A percentile compares a stretch with the other conserved stretches of the same genome.
phyloP scores from a whole-genome alignment of 2,113 vertebrate species.

The Podiceps cristatus region DNA sequence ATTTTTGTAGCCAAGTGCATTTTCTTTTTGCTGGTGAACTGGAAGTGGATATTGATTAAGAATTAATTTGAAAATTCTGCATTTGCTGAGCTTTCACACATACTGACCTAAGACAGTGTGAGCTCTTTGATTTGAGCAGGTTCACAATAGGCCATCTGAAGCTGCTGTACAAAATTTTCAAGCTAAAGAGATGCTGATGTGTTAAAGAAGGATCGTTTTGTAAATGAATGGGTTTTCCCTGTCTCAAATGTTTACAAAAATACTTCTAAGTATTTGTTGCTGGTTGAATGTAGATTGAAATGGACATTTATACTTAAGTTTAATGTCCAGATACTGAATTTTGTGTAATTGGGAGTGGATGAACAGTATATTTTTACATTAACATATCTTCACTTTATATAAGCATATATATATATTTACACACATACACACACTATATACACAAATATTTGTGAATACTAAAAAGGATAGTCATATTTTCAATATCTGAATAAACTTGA shows the following conservation, averaged over 20 bases:
- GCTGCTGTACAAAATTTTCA: slow-evolving; percentile 41
- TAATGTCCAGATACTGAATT: slow-evolving; percentile 67
- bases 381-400: slow-evolving; percentile 77
- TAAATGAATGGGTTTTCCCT: slow-evolving; percentile 65
- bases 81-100: slow-evolving; percentile 64
- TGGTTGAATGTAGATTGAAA: slow-evolving; percentile 78
- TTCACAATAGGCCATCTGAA: slow-evolving; percentile 26
- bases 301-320: slow-evolving; percentile 71
- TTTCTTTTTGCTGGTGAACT: slow-evolving; percentile 77
- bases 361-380: slow-evolving; percentile 80
- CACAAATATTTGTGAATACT: slow-evolving; percentile 76
- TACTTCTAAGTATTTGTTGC: slow-evolving; percentile 79
- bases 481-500: slow-evolving; percentile 74
- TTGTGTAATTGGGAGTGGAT: slow-evolving; percentile 70
- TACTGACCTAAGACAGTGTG: slow-evolving; percentile 25
- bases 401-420: slow-evolving; percentile 73
- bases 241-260: slow-evolving; percentile 80
- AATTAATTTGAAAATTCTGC: slow-evolving; percentile 55
- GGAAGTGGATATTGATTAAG: slow-evolving; percentile 64
- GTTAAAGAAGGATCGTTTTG: slow-evolving; percentile 52
- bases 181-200: slow-evolving; percentile 62
- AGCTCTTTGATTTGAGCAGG: slow-evolving; percentile 59
- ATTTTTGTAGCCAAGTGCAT: slow-evolving; percentile 82
- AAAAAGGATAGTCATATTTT: slow-evolving; percentile 78
- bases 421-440: slow-evolving; percentile 63